Evolutionary conservation across 2,797 vertebrate species (phyloP).

Genomic region (Schizopygopsis malacanthus): DNA sequence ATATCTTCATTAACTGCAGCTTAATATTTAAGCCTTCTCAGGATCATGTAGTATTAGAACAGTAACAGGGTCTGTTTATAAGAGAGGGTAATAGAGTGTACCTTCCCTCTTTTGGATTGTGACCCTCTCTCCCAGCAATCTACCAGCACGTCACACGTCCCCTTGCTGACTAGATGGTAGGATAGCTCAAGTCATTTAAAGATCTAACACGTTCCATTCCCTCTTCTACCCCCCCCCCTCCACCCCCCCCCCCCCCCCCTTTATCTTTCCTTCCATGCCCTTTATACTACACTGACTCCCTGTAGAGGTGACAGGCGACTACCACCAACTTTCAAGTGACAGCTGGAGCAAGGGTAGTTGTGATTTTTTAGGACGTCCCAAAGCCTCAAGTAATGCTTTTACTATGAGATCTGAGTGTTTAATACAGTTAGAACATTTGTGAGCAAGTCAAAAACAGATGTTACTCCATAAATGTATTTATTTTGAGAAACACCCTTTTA

Average conservation of each 20-base stretch:
- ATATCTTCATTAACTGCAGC: constrained; percentile 62
- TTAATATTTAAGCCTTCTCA: constrained; percentile 70
- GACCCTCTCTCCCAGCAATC: constrained; percentile 36
- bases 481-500: background rate
- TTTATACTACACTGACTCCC: constrained; percentile 45
- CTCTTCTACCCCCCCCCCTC: constrained; percentile 31
- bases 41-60: constrained; percentile 79
- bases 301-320: constrained; percentile 54
- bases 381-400: constrained; percentile 20
- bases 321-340: constrained; percentile 74
- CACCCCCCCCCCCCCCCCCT: background rate
- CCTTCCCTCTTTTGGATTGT: constrained; percentile 15
- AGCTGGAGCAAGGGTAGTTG: constrained; percentile 85
- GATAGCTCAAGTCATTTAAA: constrained; percentile 37
- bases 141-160: background rate
- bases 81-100: constrained; percentile 39
- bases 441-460: background rate
- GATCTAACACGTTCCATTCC: constrained; percentile 36
- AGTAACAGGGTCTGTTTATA: constrained; percentile 57
- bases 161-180: constrained; percentile 17
- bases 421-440: background rate
- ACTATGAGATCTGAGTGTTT: background rate
- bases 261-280: constrained; percentile 43
- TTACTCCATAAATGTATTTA: background rate
- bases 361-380: constrained; percentile 74